These are phyloP conservation scores for Amphiprion ocellaris DNA, from an alignment of 2,113 vertebrate genomes.

Conservation along the genomic window DNA sequence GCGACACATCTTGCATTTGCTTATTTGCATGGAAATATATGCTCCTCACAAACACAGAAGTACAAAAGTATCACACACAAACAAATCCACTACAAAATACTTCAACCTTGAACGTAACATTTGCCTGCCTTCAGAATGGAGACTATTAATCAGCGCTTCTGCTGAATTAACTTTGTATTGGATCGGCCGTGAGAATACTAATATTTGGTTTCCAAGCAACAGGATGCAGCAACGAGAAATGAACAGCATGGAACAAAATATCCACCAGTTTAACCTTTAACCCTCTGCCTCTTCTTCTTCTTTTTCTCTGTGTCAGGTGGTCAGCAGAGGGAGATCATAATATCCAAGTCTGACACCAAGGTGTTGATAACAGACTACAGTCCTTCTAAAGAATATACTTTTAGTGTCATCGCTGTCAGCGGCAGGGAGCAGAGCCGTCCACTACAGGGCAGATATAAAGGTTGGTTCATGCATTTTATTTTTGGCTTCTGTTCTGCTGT, in stretches of 20 bases:
- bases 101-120: conserved; percentile 43
- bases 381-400: conserved; percentile 75
- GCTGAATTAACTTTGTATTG: neutral
- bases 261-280: conserved; percentile 39
- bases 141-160: conserved; percentile 28
- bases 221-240: conserved; percentile 5
- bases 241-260: conserved; percentile 27
- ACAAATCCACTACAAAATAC: neutral
- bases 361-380: conserved; percentile 83
- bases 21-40: neutral
- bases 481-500: neutral
- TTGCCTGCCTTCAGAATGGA: conserved; percentile 17
- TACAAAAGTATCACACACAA: neutral
- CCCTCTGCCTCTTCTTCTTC: conserved; percentile 8
- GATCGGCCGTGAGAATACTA: neutral
- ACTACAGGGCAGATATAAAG: conserved; percentile 80
- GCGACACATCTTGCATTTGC: neutral
- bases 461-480: conserved; percentile 58
- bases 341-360: conserved; percentile 79
- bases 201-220: conserved; percentile 25
- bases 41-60: too few species aligned
- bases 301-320: conserved; percentile 67
- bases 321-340: conserved; percentile 78
- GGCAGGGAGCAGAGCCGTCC: conserved; percentile 81
- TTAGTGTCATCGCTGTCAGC: conserved; percentile 81